These are phyloP conservation scores for Epizoanthus rinbou DNA, from an alignment of 92 coral and sea anemone species.

Conservation along the genomic window DNA sequence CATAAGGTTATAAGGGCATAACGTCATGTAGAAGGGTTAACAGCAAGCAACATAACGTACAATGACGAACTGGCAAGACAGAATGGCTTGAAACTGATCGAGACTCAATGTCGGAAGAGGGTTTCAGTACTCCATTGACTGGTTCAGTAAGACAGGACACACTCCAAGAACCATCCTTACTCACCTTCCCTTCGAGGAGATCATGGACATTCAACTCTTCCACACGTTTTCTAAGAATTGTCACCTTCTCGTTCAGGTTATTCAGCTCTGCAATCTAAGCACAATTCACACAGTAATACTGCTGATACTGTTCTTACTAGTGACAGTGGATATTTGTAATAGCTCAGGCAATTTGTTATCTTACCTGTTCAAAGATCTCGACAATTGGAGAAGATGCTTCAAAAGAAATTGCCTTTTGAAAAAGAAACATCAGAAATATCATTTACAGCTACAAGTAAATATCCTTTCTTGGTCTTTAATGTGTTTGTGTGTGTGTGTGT, in stretches of 20 bases:
- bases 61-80: no score
- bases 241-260: conserved; percentile 54
- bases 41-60: no score
- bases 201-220: conserved; percentile 38
- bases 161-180: not conserved
- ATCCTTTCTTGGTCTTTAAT: no score
- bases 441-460: not conserved
- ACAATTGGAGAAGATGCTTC: conserved; percentile 57
- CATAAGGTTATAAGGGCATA: no score
- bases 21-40: no score
- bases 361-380: conserved; percentile 69
- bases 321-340: not conserved
- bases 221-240: conserved; percentile 43
- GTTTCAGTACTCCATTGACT: not conserved
- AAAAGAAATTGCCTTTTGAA: conserved; percentile 6
- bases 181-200: conserved; percentile 58
- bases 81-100: no score
- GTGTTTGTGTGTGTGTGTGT: no score
- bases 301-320: not conserved
- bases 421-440: not conserved
- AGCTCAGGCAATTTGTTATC: not conserved
- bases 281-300: not conserved
- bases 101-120: no score
- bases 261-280: conserved; percentile 57
- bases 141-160: not conserved